Base-by-base conservation (phyloP, 2,113 vertebrate genomes). In the Polypterus bichir region DNA sequence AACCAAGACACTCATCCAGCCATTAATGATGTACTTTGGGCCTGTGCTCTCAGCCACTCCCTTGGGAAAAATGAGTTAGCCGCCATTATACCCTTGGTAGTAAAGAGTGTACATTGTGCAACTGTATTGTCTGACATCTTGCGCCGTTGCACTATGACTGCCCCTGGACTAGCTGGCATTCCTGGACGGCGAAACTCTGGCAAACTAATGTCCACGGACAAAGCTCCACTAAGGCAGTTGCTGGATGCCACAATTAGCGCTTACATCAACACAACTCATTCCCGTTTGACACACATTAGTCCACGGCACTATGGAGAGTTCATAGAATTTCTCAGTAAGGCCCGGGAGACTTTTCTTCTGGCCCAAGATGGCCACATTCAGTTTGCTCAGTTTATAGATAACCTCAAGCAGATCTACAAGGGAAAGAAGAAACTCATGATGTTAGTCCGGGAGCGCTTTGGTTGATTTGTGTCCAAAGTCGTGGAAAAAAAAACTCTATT, bases 361-460 rank as follows among this genome's bases (percentile, higher is more conserved):
- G 93, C 93, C 0, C 95, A 97, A 79, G 95, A 98, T 3, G 95
- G 95, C 66, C 89, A 95, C 77, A 91, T 97, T 71, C 94, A 98
- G 83, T 98, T 98, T 0, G 91, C 91, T 76, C 95, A 97, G 75
- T 98, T 98, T 79, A 97, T 98, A 76, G 94, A 98, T 86, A 97
- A 97, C 88, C 92, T 97, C 73, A 98, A 98, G 80, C 95, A 98
- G 83, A 98, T 96, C 82, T 98, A 98, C 79, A 98, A 98, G 85
- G 95, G 95, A 84, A 98, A 98, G 85, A 97, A 98, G 86, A 98
- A 98, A 81, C 90, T 98, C 69, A 97, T 98, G 95, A 84, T 98
- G 88, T 76, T 98, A 77, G 93, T 98, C 64, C 83, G 94, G 62
- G 95, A 98, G 70, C 89, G 92, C 66, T 98, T 98, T 61, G 95